Evolutionary conservation across 1,140 invertebrate genomes (phyloP).

Genomic region (Ceratitis capitata): DNA sequence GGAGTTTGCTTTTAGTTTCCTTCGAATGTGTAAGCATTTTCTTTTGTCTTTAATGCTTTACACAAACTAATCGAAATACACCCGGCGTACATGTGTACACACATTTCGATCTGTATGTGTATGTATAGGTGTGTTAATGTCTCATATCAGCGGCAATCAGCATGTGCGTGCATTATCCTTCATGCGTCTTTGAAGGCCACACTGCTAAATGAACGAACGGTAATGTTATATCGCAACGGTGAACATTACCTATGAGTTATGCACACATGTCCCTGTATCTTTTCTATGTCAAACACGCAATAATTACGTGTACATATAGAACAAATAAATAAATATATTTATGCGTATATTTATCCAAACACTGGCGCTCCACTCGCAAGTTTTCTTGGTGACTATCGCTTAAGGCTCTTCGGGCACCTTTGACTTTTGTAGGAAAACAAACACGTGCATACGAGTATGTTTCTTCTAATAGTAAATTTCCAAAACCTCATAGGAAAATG

Average conservation of each 20-base stretch:
- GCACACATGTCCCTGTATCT: not conserved
- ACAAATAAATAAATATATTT: not conserved
- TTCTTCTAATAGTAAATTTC: no score
- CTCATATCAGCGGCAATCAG: not conserved
- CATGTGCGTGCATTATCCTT: not conserved
- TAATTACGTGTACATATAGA: no score
- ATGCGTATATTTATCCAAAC: not conserved
- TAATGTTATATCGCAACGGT: not conserved
- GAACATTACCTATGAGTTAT: not conserved
- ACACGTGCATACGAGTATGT: not conserved
- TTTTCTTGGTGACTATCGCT: conserved; percentile 4
- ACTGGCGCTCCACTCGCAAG: not conserved
- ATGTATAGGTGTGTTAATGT: not conserved
- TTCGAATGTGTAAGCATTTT: not conserved
- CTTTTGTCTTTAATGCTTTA: not conserved
- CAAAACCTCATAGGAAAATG: no score
- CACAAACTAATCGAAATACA: no score
- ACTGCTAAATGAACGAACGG: not conserved
- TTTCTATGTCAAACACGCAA: not conserved
- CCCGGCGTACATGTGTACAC: no score
- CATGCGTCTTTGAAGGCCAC: not conserved
- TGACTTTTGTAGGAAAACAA: not conserved
- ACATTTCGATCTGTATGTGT: not conserved
- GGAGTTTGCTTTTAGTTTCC: not conserved
- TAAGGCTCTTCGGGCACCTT: not conserved